Base-by-base conservation (phyloP, 2,888 invertebrate genomes). In the Synanthedon tipuliformis region DNA sequence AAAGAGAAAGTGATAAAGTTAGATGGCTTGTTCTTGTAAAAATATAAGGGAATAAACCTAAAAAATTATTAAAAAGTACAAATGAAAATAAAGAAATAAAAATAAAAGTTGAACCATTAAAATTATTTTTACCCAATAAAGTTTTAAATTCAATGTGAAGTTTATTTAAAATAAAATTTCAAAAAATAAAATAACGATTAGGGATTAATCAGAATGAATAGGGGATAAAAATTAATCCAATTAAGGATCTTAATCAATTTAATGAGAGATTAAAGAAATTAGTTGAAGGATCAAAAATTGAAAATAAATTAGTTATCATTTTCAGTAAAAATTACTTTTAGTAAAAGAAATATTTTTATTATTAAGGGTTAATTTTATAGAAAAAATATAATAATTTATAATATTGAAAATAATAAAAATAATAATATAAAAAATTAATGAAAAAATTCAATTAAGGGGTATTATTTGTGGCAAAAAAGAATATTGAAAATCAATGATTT, bases 381-480 rank as follows among this genome's bases (percentile, higher is more conserved):
- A 59, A 67, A 58, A 80, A 66, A 78, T 75, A 68, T 77, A 90
- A 74, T 86, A 89, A 75, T 89, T 89, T 77, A 88, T 66, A 61
- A 81, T 76, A 73, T 83, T 88, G 76, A 89, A 84, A 64, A 88
- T 61, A 59, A 89, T 64, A 71, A 89, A 86, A 63, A 79, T 74
- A 18, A 59, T 27, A 59, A 78, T 60, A 68, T 77, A 76, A 56
- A 85, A 75, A 61, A 80, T 68, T 70, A 85, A 82, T 59, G 71
- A 78, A 62, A 88, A 78, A 81, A 84, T 78, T 89, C 83, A 83
- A 57, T 82, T 88, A 75, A 91, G 80, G 5, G 91, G 91, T 45
- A 89, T 87, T 90, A 92, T 91, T 89, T 92, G 92, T 54, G 91
- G 91, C 0, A 92, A 91, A 77, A 89, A 91, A 89, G 89, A 89